Evolutionary conservation across 2,113 vertebrate genomes (phyloP).

Genomic region (Tachuris rubrigastra): DNA sequence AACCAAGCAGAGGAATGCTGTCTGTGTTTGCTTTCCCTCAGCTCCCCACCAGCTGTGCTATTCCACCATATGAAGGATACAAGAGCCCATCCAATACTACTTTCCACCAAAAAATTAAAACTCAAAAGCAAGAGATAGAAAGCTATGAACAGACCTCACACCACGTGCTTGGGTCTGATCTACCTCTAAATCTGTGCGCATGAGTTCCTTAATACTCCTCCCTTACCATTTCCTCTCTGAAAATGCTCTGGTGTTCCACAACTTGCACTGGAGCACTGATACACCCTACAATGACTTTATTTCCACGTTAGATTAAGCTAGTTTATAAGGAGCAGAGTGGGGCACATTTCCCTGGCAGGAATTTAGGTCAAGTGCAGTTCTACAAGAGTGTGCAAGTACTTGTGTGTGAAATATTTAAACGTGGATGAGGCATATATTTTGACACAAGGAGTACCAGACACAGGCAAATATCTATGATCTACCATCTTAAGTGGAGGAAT

Average conservation of each 20-base stretch:
- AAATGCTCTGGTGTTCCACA: background rate
- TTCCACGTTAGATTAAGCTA: background rate
- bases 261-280: fast-evolving
- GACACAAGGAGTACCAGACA: background rate
- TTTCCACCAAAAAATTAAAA: background rate
- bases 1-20: fast-evolving
- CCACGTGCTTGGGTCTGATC: background rate
- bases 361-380: background rate
- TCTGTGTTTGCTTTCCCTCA: background rate
- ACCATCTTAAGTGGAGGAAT: conserved; percentile 30
- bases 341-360: background rate
- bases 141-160: background rate
- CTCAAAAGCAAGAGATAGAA: background rate
- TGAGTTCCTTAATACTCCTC: fast-evolving
- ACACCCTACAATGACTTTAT: background rate
- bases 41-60: background rate
- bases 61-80: background rate
- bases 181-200: background rate
- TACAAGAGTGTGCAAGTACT: fast-evolving
- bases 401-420: background rate
- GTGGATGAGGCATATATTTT: background rate
- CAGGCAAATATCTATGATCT: background rate
- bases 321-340: background rate
- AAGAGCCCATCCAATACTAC: background rate
- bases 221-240: background rate